These are phyloP conservation scores for Bryconaethiops microstoma DNA, from an alignment of 2,797 vertebrate species.

Conservation along the genomic window DNA sequence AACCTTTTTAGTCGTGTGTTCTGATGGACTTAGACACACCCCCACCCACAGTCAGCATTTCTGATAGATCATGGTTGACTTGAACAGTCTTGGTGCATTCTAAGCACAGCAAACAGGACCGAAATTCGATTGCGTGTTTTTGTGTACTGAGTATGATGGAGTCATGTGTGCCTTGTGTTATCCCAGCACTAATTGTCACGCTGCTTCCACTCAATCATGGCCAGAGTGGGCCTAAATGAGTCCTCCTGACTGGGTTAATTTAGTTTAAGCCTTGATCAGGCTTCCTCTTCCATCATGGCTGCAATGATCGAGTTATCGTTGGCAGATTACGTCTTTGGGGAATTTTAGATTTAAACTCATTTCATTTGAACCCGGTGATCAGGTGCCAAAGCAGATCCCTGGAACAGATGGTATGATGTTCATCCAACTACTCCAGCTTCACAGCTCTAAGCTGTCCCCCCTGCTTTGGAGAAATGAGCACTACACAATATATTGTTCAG, in stretches of 20 bases:
- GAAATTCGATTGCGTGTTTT: neutral
- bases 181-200: conserved; percentile 28
- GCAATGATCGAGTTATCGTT: conserved; percentile 48
- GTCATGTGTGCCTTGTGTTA: neutral
- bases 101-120: conserved; percentile 3
- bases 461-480: neutral
- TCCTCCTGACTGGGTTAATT: conserved; percentile 45
- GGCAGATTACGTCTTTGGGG: conserved; percentile 36
- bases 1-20: neutral
- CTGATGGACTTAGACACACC: neutral
- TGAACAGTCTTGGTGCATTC: conserved; percentile 21
- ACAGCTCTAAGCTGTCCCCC: neutral
- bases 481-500: neutral
- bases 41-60: neutral
- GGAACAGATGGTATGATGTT: conserved; percentile 33
- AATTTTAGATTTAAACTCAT: conserved; percentile 36
- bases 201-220: conserved; percentile 63
- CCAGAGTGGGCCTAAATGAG: conserved; percentile 61
- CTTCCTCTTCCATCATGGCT: conserved; percentile 51
- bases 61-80: conserved; percentile 14
- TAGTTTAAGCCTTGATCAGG: conserved; percentile 39
- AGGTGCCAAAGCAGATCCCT: conserved; percentile 14
- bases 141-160: neutral
- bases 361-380: conserved; percentile 44
- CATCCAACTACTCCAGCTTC: neutral